Evolutionary conservation across 53 echinoderm and acorn worm species (phyloP), one percentile per base, ranked within the genome.

Genomic region (Paelopatides confundens): DNA sequence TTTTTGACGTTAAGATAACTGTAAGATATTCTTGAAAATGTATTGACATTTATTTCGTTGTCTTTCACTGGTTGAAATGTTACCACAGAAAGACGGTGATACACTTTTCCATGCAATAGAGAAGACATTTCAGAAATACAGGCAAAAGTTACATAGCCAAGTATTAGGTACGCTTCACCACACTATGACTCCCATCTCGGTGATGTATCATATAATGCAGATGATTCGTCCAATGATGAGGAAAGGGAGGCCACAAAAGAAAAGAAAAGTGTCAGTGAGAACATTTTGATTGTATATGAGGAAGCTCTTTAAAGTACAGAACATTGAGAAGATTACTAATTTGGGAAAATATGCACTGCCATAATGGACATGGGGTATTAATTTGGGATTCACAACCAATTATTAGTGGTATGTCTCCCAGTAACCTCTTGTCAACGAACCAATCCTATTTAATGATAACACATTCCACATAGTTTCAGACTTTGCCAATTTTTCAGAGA

Each of bases 381-480:
- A 62, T 15, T 12, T 82, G 82, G 82, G 63, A 54, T 5, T 82
- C 82, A 17, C 82, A 82, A 35, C 82, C 82, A 29, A 36, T 82
- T 35, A 26, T 82, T 30, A 21, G 31, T 14, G 23, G 23, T 33
- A 27, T 62, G 2, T 13, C 62, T 28, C 62, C 63, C 34, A 62
- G 82, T 2, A 82, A 82, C 63, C 18, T 82, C 33, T 82, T 17
- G 34, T 82, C 35, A 62, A 34, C 58, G 58, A 62, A 8, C 71
- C 70, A 14, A 86, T 65, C 24, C 52, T 86, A 35, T 71, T 86
- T n/a, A 69, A 71, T 70, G 86, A 71, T 2, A 67, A 52, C 51
- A 86, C 70, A 4, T 52, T 67, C 13, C 27, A 17, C 36, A 47
- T 34, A 70, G 31, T 86, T 1, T 0, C 21, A 0, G 0, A 32